Evolutionary conservation across 2,797 vertebrate genomes (phyloP), one percentile per base, ranked within the genome.

Genomic region (Semaprochilodus insignis): DNA sequence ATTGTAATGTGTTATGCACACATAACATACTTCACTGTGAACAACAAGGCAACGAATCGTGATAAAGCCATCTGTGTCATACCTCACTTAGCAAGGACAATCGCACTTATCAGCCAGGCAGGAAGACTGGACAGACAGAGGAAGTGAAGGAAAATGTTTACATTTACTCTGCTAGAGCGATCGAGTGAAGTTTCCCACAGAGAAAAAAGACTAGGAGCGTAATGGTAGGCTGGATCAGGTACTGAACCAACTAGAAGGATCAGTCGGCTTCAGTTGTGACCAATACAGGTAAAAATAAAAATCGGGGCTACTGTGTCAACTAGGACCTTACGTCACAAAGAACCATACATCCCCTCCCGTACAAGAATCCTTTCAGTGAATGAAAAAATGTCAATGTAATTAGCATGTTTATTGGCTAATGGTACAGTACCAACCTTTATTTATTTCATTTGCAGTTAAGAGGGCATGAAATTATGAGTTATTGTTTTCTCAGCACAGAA

Each of bases 81-180:
- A 77, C 69, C 62, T 89, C 51, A 78, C 83, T 77, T 84, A 87
- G 85, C 87, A 85, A 86, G 82, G 82, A 90, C 74, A 84, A 70
- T 81, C 81, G 31, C 59, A 83, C 51, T 62, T 85, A 85, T 88
- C 87, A 90, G 85, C 78, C 74, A 25, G 70, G 62, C 87, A 83
- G 83, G 69, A 77, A 77, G 78, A 84, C 77, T 76, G 81, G 86
- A 76, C 82, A 81, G 82, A 78, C 36, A 69, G 69, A 88, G 81
- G 79, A 89, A 88, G 87, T 84, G 80, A 51, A 87, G 77, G 77
- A 77, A 72, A 78, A 62, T 92, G 81, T 91, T 92, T 89, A 87
- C 83, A 85, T 88, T 85, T 87, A 82, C 72, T 73, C 54, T 48
- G 57, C 23, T 81, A 59, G 23, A 67, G 55, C 82, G 79, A 88